Evolutionary conservation across 30 jellyfish, hydroid and myxozoan genomes (phyloP).

Genomic region (Hydra vulgaris): DNA sequence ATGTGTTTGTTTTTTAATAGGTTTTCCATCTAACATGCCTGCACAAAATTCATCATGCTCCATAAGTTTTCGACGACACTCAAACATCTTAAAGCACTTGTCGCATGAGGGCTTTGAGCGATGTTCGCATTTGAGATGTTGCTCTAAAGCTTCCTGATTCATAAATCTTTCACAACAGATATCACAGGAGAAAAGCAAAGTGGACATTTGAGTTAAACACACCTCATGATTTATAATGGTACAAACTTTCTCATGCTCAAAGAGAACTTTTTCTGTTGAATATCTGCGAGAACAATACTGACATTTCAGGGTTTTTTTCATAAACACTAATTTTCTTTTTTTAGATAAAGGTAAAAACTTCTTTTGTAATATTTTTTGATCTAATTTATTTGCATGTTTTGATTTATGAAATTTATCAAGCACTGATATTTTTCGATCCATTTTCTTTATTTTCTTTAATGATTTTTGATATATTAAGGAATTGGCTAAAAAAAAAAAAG

Average conservation of each 20-base stretch:
- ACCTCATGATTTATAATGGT: not conserved
- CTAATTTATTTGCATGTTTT: not conserved
- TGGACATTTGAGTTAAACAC: too few relatives aligned
- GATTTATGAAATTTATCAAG: not conserved
- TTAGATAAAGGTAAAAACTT: not conserved
- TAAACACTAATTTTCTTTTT: too few relatives aligned
- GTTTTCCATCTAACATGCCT: not conserved
- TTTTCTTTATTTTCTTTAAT: too few relatives aligned
- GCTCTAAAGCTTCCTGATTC: slow-evolving; percentile 8
- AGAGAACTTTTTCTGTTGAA: not conserved
- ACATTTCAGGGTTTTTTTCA: not conserved
- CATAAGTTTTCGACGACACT: slow-evolving; percentile 18
- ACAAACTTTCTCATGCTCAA: not conserved
- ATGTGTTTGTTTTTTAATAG: slow-evolving; percentile 11
- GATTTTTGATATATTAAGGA: too few relatives aligned
- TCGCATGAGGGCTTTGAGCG: slow-evolving; percentile 29
- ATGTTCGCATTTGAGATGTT: slow-evolving; percentile 25
- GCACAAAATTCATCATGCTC: slow-evolving; percentile 18
- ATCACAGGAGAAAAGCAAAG: slow-evolving; percentile 1
- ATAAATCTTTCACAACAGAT: slow-evolving; percentile 8
- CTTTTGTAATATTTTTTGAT: not conserved
- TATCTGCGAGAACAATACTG: not conserved
- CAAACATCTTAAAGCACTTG: slow-evolving; percentile 21
- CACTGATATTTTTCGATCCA: too few relatives aligned
- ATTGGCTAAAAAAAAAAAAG: too few relatives aligned